A percentile compares a stretch with the other conserved stretches of the same genome.
Evolutionary conservation across 2,888 invertebrate species (phyloP).

Genomic region (Hydrotaea cyrtoneurina): DNA sequence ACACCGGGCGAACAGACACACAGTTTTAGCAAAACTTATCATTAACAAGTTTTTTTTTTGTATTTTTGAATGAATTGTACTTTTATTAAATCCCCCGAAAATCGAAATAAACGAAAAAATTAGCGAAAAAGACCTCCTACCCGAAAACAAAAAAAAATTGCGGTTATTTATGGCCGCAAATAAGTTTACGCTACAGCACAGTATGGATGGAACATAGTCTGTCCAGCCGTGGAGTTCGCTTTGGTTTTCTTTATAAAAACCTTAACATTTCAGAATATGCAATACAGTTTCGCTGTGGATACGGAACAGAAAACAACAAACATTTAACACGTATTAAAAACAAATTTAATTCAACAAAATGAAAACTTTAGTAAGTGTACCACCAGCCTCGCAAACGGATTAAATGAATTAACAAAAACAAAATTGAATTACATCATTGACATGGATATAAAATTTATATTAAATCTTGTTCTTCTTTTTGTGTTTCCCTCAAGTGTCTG

Average conservation of each 20-base stretch:
- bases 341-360: constrained; percentile 34
- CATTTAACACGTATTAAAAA: constrained; percentile 13
- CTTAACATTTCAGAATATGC: constrained; percentile 47
- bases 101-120: constrained; percentile 19
- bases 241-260: constrained; percentile 55
- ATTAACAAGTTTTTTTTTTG: constrained; percentile 53
- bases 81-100: constrained; percentile 35
- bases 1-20: background rate
- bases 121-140: constrained; percentile 50
- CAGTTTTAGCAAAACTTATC: constrained; percentile 35
- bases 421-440: background rate
- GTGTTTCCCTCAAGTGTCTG: constrained; percentile 47
- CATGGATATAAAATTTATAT: background rate
- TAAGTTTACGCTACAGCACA: background rate
- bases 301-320: constrained; percentile 51
- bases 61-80: constrained; percentile 48
- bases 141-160: constrained; percentile 49
- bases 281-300: constrained; percentile 47
- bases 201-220: background rate
- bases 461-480: constrained; percentile 11
- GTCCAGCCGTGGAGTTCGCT: background rate
- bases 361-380: constrained; percentile 57
- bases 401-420: constrained; percentile 8
- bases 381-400: background rate
- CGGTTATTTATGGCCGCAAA: constrained; percentile 54